Conservation (phyloP, 2,888 invertebrate genomes). For the Cephonodes hylas region DNA sequence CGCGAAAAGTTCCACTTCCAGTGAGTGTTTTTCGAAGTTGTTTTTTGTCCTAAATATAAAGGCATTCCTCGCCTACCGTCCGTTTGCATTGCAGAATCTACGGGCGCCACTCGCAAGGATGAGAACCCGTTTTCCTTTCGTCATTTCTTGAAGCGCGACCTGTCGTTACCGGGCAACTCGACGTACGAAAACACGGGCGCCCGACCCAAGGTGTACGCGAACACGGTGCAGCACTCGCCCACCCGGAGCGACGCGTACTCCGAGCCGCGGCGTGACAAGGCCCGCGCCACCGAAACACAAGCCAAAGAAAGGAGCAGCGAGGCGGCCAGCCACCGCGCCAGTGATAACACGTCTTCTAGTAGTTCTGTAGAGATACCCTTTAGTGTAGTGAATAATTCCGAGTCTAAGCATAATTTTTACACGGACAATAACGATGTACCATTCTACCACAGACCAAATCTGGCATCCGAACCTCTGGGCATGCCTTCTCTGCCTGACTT, state of each 20-base stretch:
- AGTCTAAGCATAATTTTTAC: conserved; percentile 76
- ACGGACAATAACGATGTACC: conserved; percentile 60
- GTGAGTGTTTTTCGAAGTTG: conserved; percentile 72
- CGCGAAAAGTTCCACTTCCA: conserved; percentile 68
- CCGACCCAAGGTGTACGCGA: conserved; percentile 86
- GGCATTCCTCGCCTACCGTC: conserved; percentile 46
- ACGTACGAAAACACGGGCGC: conserved; percentile 87
- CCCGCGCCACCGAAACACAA: conserved; percentile 54
- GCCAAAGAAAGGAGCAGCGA: conserved; percentile 65
- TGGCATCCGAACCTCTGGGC: conserved; percentile 71
- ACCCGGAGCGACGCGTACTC: conserved; percentile 62
- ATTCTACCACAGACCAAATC: conserved; percentile 68
- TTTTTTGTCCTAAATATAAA: conserved; percentile 75
- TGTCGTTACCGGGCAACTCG: conserved; percentile 74
- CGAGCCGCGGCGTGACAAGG: conserved; percentile 60
- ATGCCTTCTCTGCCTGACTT: conserved; percentile 90
- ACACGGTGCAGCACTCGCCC: conserved; percentile 74
- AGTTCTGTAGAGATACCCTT: conserved; percentile 74
- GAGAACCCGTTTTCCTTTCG: conserved; percentile 93
- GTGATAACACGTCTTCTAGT: conserved; percentile 68
- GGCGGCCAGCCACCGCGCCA: conserved; percentile 49
- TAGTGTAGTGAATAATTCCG: conserved; percentile 74
- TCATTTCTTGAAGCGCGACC: conserved; percentile 88
- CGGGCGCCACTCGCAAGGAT: conserved; percentile 80
- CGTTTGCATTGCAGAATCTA: conserved; percentile 64